Evolutionary conservation across 2,888 invertebrate species (phyloP), one percentile per base, ranked within the genome.

Genomic region (Cephus sareptanus): DNA sequence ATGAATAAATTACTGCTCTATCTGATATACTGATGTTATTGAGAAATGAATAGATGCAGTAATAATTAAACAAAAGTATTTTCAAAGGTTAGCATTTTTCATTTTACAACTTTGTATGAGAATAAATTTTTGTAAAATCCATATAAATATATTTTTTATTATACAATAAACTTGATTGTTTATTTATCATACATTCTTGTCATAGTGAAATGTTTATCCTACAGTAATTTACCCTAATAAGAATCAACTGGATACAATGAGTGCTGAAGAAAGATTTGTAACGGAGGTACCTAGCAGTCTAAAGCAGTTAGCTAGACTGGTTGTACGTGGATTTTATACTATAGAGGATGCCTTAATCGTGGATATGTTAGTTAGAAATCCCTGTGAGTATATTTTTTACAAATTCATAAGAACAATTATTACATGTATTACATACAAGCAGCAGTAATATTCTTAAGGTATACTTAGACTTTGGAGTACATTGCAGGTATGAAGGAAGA

Each of bases 351-450:
- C 97, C 0, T 94, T 99, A 35, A 97, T 99, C 77, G 96, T 99
- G 75, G 98, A 99, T 91, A 97, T 99, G 97, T 93, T 99, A 73
- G 98, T 99, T 74, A 94, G 98, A 88, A 98, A 98, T 93, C 98
- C 98, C 34, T 98, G 98, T 95, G 93, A 93, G 94, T 93, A 77
- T 74, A n/a, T 68, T 31, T 70, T 75, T 70, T 6, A 69, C 12
- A 69, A 73, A 75, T 68, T 56, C 9, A 56, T 56, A 23, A 56
- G 23, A 56, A 23, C 23, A 56, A 9, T 56, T 9, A 40, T 56
- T 15, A 40, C 6, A 56, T 23, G 9, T 23, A 23, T 9, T 23
- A 23, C 6, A 56, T 23, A 23, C 6, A 56, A 23, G 6, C 23
- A 23, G 23, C 23, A 56, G 9, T 56, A 56, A 23, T 70, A 15